These are phyloP conservation scores for Agrochola lota DNA, from an alignment of 2,888 invertebrate genomes.

Conservation along the genomic window DNA sequence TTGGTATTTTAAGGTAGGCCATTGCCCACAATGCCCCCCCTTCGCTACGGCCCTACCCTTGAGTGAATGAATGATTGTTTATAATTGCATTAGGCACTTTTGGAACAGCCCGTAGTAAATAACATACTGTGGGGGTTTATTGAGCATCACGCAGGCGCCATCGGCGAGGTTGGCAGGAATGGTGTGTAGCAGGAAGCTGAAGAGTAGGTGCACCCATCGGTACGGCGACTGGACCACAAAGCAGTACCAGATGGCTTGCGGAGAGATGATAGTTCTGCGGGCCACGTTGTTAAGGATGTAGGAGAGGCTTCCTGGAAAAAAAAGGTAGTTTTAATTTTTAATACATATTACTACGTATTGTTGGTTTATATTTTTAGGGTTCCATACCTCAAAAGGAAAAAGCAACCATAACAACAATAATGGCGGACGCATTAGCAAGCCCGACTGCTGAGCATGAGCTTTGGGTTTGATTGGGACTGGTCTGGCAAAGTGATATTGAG, in stretches of 20 bases:
- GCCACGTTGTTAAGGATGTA: slow-evolving; percentile 44
- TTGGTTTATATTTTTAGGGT: not conserved
- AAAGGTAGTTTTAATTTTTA: not conserved
- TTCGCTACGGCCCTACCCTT: too few species aligned
- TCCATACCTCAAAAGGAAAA: not conserved
- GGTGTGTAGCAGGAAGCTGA: slow-evolving; percentile 49
- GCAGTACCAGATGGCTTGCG: slow-evolving; percentile 54
- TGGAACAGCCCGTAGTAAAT: not conserved
- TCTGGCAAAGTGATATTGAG: not conserved
- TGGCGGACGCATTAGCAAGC: not conserved
- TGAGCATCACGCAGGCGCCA: slow-evolving; percentile 24
- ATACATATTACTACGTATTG: not conserved
- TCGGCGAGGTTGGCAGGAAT: slow-evolving; percentile 47
- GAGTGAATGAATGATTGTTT: not conserved
- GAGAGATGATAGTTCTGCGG: slow-evolving; percentile 20
- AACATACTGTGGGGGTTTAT: slow-evolving; percentile 90
- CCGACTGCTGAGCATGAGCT: not conserved
- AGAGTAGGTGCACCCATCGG: slow-evolving; percentile 26
- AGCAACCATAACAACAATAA: not conserved
- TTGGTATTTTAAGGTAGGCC: too few species aligned
- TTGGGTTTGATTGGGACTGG: not conserved
- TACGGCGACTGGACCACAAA: slow-evolving; percentile 50
- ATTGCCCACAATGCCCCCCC: too few species aligned
- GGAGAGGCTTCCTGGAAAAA: slow-evolving; percentile 38
- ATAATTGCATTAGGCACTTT: not conserved